Evolutionary conservation across 2,888 invertebrate species (phyloP), one percentile per base, ranked within the genome.

Genomic region (Pristionchus japonicus): DNA sequence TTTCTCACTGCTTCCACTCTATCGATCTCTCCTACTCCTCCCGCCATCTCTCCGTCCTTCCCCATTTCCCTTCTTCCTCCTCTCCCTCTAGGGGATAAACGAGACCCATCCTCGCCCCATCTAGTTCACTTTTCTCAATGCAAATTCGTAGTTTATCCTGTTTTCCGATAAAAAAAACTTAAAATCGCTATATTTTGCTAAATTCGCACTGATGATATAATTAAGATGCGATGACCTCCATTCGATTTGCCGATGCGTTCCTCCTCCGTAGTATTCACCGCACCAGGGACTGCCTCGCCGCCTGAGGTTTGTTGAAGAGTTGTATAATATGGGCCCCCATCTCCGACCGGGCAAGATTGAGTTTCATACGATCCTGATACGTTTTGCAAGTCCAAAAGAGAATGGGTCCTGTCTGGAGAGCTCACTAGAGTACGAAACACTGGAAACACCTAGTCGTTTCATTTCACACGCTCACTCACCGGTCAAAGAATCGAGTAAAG

Each of bases 231-330:
- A 82, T 82, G 82, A 52, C 49, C 40, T 52, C 57, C 34, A 27
- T 82, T 88, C 40, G n/a, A 37, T 23, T n/a, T 40, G 1, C 11
- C 74, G 74, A 74, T 74, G 74, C 74, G 74, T 23, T 43, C 74
- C 23, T 74, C 74, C 4, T 74, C 74, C 43, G 74, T 74, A 74
- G 74, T 74, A 6, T 74, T 74, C 20, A 74, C 74, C 40, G 74
- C 74, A 20, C 74, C 74, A 17, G 74, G 74, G 74, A 74, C 74
- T 74, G 74, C 74, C n/a, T 74, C 74, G 43, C 74, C 74, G 74
- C 74, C 74, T 74, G 74, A 74, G 74, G 74, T 74, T 67, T n/a
- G n/a, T n/a, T n/a, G n/a, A n/a, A n/a, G n/a, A n/a, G n/a, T n/a
- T n/a, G n/a, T n/a, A n/a, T n/a, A n/a, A n/a, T n/a, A n/a, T n/a